Evolutionary conservation across 1,140 invertebrate genomes (phyloP).

Genomic region (Pogonognathellus flavescens): DNA sequence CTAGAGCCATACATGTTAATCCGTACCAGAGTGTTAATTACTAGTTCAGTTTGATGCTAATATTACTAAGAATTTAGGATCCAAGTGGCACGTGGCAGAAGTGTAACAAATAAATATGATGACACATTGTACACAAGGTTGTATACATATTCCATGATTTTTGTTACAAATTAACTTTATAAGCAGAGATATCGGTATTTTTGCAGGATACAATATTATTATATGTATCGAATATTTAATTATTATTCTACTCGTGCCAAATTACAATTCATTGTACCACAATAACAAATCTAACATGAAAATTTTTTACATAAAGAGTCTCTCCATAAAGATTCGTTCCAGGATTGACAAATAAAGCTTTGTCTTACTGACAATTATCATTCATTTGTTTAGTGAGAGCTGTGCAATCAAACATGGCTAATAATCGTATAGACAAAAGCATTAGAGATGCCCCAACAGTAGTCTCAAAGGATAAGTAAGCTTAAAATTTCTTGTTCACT

Average conservation of each 20-base stretch:
- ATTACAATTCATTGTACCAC: not conserved
- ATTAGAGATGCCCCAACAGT: conserved; percentile 20
- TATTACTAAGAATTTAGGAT: too few species aligned
- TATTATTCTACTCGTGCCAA: not conserved
- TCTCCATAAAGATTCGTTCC: not conserved
- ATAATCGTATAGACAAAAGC: not conserved
- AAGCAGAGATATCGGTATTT: too few species aligned
- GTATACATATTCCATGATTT: too few species aligned
- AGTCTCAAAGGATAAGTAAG: conserved; percentile 13
- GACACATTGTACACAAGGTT: too few species aligned
- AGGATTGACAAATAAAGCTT: not conserved
- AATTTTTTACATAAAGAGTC: not conserved
- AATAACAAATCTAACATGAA: not conserved
- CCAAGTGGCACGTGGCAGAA: too few species aligned
- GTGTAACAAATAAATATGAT: too few species aligned
- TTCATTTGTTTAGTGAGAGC: conserved; percentile 5
- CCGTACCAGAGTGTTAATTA: too few species aligned
- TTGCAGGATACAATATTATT: too few species aligned
- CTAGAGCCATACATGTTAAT: too few species aligned
- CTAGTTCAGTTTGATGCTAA: too few species aligned
- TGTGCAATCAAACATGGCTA: conserved; percentile 1
- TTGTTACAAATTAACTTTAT: too few species aligned
- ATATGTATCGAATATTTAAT: conserved; percentile 12
- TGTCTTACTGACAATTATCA: not conserved
- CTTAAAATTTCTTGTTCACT: conserved; percentile 2